A percentile compares a stretch with the other conserved stretches of the same genome.
phyloP scores from a whole-genome alignment of 2,113 vertebrate species.

The Ivindomyrus marchei region DNA sequence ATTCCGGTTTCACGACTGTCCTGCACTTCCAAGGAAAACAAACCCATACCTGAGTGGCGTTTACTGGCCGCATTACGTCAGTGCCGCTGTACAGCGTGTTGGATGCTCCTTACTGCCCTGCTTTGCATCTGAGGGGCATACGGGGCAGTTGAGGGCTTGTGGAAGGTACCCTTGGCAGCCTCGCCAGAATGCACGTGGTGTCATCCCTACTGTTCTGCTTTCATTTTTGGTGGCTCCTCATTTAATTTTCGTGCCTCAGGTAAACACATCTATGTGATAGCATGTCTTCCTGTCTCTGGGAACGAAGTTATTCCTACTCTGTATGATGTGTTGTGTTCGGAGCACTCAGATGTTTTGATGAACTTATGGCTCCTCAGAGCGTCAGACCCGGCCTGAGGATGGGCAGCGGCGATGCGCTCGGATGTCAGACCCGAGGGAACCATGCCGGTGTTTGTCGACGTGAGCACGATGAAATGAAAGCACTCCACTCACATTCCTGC shows the following conservation, averaged over 20 bases:
- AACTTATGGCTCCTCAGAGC: neutral
- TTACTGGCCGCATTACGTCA: constrained; percentile 58
- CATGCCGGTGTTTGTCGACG: neutral
- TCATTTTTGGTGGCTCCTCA: neutral
- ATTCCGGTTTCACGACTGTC: constrained; percentile 58
- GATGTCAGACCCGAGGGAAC: neutral
- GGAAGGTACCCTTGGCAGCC: neutral
- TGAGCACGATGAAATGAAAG: neutral
- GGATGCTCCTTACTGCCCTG: constrained; percentile 16
- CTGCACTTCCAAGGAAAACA: constrained; percentile 61
- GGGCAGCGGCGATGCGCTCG: neutral
- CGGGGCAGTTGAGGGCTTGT: constrained; percentile 9
- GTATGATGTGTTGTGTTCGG: neutral
- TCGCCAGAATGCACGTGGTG: neutral
- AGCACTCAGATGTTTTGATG: neutral
- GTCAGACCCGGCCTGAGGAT: neutral
- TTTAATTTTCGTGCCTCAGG: neutral
- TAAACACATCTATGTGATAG: neutral
- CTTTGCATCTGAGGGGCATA: neutral
- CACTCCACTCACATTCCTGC: neutral
- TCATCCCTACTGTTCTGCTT: neutral
- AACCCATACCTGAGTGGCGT: constrained; percentile 58
- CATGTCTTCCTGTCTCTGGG: neutral
- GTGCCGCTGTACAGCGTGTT: constrained; percentile 45
- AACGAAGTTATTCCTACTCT: neutral